Base-by-base conservation (phyloP, 1,140 invertebrate genomes). In the Popillia japonica region DNA sequence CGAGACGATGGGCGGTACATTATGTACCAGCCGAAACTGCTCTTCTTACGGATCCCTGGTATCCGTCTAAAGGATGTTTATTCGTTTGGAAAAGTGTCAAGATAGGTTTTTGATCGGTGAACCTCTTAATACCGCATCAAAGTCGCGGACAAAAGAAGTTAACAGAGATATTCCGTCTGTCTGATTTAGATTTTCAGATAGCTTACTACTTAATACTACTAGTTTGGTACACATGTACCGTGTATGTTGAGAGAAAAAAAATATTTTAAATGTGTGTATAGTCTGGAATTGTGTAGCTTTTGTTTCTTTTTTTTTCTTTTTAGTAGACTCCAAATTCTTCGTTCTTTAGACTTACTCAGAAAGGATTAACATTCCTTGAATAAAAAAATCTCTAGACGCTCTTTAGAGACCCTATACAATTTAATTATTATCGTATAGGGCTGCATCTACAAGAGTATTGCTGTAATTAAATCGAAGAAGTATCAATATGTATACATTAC, bases 11-110 rank as follows among this genome's bases (percentile, higher is more conserved):
- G 72, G 41, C n/a, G 41, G 34, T 40, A 22, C 72, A 42, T 74
- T 74, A 41, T n/a, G 34, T 74, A 72, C 64, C 14, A 55, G 17
- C 11, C 14, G 17, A 55, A 55, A 55, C 48, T 55, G 17, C 48
- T n/a, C n/a, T 55, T 17, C 11, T 14, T 55, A 55, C 48, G 48
- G 48, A 55, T 55, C 20, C 22, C 61, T 68, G 61, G 20, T 20
- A 68, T 68, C 61, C 14, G 61, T n/a, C 48, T 6, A 17, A n/a
- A 17, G 22, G 34, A 73, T 79, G 79, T 80, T 78, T 75, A 82
- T 77, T 81, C 78, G 77, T 79, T 61, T 77, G 81, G 81, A 82
- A 82, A 82, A 81, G 76, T 81, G 81, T 82, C 81, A 82, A 80
- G 80, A 80, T 79, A 27, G 75, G 79, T 82, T 73, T 75, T 76